These are phyloP conservation scores for Crepidodera aurea DNA, from an alignment of 2,888 invertebrate species.

Conservation along the genomic window DNA sequence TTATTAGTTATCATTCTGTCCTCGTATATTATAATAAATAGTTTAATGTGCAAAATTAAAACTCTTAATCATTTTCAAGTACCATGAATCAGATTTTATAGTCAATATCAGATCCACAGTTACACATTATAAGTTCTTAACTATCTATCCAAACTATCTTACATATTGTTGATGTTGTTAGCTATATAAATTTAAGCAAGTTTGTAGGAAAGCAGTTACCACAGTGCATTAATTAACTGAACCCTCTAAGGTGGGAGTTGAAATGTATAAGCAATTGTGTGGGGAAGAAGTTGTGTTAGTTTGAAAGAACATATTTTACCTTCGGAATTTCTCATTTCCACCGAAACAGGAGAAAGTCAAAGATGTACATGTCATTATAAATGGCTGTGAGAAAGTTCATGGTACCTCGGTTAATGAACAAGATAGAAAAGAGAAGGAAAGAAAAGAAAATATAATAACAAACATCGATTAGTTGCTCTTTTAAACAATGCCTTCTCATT, in stretches of 20 bases:
- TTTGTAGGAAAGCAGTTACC: conserved; percentile 47
- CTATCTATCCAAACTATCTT: conserved; percentile 37
- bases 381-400: not conserved
- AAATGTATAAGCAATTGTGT: conserved; percentile 45
- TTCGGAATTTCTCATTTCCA: conserved; percentile 25
- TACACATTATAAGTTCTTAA: conserved; percentile 31
- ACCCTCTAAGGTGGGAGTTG: conserved; percentile 46
- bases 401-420: not conserved
- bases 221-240: conserved; percentile 49
- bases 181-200: conserved; percentile 46
- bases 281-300: conserved; percentile 27
- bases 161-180: conserved; percentile 43
- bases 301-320: conserved; percentile 27
- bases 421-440: too few relatives aligned
- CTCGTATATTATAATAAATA: too few relatives aligned
- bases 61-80: conserved; percentile 7
- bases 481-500: too few relatives aligned
- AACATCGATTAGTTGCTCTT: too few relatives aligned
- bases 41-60: conserved; percentile 11
- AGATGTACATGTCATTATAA: conserved; percentile 16
- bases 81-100: conserved; percentile 12
- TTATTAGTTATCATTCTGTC: too few relatives aligned
- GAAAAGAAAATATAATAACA: too few relatives aligned
- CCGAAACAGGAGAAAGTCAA: conserved; percentile 2
- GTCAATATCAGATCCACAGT: conserved; percentile 21